A percentile compares a stretch with the other conserved stretches of the same genome.
phyloP scores from a whole-genome alignment of 2,888 invertebrate genomes.

The Nemotelus nigrinus region DNA sequence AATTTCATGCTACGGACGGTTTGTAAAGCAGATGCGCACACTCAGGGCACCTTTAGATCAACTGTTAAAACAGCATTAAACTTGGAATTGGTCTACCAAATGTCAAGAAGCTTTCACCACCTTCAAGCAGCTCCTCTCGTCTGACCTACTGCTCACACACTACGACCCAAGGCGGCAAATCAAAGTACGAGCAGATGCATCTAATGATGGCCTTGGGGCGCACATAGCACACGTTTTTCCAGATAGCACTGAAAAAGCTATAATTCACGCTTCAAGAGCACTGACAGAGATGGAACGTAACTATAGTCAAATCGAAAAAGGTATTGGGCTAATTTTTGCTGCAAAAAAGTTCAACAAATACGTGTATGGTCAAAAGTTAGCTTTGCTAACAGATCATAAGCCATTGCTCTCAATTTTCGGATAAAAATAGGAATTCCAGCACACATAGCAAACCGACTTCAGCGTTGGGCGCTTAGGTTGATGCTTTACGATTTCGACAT shows the following conservation, averaged over 20 bases:
- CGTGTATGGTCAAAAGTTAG: not conserved
- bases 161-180: not conserved
- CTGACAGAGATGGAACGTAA: not conserved
- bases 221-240: no score
- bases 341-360: not conserved
- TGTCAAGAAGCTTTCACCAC: not conserved
- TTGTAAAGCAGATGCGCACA: no score
- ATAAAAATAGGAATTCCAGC: not conserved
- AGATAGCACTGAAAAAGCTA: not conserved
- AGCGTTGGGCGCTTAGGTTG: no score
- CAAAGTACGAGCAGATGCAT: not conserved
- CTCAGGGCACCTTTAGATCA: no score
- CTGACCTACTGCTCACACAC: not conserved
- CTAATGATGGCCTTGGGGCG: no score
- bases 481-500: no score
- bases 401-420: not conserved
- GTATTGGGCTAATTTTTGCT: not conserved
- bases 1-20: no score
- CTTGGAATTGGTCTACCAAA: not conserved
- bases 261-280: not conserved
- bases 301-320: not conserved
- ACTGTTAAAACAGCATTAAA: no score
- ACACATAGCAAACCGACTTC: no score
- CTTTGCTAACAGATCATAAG: not conserved
- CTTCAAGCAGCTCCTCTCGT: not conserved